Percentiles rank a stretch among this genome's conserved stretches.
Evolutionary conservation across 2,797 vertebrate genomes (phyloP).

Genomic region (Crenuchus spilurus): DNA sequence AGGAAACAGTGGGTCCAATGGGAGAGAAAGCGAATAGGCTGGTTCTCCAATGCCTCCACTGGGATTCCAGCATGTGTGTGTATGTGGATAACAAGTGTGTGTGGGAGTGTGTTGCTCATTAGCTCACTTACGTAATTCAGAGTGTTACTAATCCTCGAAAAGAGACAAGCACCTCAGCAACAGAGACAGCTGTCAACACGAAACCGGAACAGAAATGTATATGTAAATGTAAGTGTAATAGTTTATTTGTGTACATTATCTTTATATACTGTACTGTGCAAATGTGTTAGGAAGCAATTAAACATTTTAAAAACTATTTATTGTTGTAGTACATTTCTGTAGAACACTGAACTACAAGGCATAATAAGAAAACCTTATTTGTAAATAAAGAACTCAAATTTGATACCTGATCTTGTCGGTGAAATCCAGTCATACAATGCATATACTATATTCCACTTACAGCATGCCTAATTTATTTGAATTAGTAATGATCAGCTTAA

Average conservation of each 20-base stretch:
- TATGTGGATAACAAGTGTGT: constrained; percentile 32
- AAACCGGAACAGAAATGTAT: constrained; percentile 53
- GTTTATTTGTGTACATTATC: not conserved
- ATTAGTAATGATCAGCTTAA: too few relatives aligned
- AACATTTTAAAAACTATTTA: too few relatives aligned
- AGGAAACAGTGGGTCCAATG: not conserved
- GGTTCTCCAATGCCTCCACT: constrained; percentile 10
- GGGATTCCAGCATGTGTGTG: constrained; percentile 62
- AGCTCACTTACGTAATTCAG: constrained; percentile 83
- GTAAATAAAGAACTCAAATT: too few relatives aligned
- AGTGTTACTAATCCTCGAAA: constrained; percentile 80
- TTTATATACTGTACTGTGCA: too few relatives aligned
- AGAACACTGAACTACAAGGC: too few relatives aligned
- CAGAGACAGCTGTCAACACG: constrained; percentile 76
- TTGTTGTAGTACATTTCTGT: too few relatives aligned
- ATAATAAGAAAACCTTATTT: too few relatives aligned
- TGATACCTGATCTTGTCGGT: too few relatives aligned
- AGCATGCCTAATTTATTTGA: too few relatives aligned
- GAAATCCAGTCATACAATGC: too few relatives aligned
- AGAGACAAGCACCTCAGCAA: constrained; percentile 76
- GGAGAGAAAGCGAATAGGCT: not conserved
- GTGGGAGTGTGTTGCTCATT: constrained; percentile 80
- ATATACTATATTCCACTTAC: too few relatives aligned
- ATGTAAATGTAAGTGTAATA: not conserved
- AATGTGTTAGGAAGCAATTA: too few relatives aligned